These are phyloP conservation scores for Epinephelus fuscoguttatus DNA, from an alignment of 2,113 vertebrate genomes.

Conservation along the genomic window DNA sequence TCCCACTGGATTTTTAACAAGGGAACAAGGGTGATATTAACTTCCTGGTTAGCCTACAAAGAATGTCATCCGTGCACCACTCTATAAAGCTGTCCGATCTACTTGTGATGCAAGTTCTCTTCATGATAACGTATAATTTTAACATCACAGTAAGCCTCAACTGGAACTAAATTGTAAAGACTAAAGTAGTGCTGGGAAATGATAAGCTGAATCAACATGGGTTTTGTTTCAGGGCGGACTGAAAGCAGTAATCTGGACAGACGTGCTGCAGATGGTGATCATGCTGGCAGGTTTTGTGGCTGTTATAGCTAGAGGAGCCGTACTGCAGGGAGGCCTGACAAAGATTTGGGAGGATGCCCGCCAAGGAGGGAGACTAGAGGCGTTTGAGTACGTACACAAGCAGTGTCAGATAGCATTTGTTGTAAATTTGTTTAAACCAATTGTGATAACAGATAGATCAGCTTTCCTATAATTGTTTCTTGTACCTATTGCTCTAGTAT, in stretches of 20 bases:
- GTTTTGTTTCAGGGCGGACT: slow-evolving; percentile 82
- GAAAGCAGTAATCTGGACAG: slow-evolving; percentile 89
- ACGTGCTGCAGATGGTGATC: slow-evolving; percentile 87
- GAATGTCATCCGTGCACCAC: too few species aligned
- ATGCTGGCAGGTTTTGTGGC: slow-evolving; percentile 87
- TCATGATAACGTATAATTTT: not conserved
- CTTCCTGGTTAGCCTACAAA: too few species aligned
- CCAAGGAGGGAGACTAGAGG: slow-evolving; percentile 78
- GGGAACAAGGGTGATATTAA: too few species aligned
- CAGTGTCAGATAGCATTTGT: not conserved
- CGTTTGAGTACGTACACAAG: slow-evolving; percentile 80
- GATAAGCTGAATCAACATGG: not conserved
- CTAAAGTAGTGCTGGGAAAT: not conserved
- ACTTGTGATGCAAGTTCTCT: slow-evolving; percentile 1
- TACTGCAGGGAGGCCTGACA: slow-evolving; percentile 80
- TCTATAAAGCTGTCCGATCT: not conserved
- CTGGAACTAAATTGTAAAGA: not conserved
- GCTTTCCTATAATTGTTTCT: not conserved
- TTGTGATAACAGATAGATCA: not conserved
- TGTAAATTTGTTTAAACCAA: not conserved
- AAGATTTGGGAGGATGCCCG: slow-evolving; percentile 82
- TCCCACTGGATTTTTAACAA: too few species aligned
- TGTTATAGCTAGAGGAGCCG: slow-evolving; percentile 82
- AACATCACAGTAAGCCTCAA: not conserved
- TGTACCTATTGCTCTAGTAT: not conserved